Evolutionary conservation across 2,797 vertebrate genomes (phyloP).

Genomic region (Phoxinus dragarum): DNA sequence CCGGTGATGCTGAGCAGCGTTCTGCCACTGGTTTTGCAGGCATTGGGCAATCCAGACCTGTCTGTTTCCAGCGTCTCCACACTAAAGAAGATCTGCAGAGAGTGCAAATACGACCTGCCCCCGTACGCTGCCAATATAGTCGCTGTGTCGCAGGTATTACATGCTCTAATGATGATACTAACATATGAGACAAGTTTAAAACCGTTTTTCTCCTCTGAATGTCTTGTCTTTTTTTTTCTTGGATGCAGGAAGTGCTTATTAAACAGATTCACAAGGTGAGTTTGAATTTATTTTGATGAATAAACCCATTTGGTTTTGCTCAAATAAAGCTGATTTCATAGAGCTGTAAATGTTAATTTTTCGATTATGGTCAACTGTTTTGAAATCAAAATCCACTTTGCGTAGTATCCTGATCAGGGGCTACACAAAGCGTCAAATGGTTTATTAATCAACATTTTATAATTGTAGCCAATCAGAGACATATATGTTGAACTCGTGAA

Average conservation of each 20-base stretch:
- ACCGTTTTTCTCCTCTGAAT: slow-evolving; percentile 23
- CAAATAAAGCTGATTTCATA: not conserved
- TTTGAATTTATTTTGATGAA: slow-evolving; percentile 46
- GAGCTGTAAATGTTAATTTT: not conserved
- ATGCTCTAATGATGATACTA: not conserved
- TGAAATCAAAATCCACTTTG: not conserved
- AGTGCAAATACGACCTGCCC: slow-evolving; percentile 96
- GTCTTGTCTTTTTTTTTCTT: slow-evolving; percentile 5
- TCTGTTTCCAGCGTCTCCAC: slow-evolving; percentile 97
- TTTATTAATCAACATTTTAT: too few relatives aligned
- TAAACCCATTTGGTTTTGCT: not conserved
- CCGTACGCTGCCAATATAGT: slow-evolving; percentile 97
- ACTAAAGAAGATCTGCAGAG: slow-evolving; percentile 97
- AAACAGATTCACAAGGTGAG: slow-evolving; percentile 99
- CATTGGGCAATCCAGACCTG: slow-evolving; percentile 95
- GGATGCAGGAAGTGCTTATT: slow-evolving; percentile 92
- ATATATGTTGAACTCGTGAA: too few relatives aligned
- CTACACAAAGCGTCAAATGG: not conserved
- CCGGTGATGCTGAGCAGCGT: slow-evolving; percentile 98
- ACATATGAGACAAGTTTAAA: not conserved
- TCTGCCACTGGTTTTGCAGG: slow-evolving; percentile 93
- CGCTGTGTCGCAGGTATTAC: slow-evolving; percentile 93
- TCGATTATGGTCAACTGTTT: not conserved
- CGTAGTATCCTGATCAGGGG: not conserved
- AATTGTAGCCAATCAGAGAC: too few relatives aligned